Evolutionary conservation across 2,113 vertebrate genomes (phyloP), one percentile per base, ranked within the genome.

Genomic region (Lonchura striata): DNA sequence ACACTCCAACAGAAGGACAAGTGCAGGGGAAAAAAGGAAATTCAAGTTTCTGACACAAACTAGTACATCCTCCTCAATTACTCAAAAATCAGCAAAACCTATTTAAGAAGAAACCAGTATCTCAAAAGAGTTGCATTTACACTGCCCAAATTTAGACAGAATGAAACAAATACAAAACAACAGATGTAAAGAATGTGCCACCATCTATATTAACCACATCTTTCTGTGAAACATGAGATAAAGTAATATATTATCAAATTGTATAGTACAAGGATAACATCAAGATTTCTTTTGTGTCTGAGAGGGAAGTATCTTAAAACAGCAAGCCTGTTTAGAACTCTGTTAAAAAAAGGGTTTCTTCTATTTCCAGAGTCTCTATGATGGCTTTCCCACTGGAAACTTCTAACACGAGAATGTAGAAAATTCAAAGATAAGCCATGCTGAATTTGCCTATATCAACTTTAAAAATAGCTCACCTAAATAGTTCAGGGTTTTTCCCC

Each of bases 401-500:
- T n/a, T 46, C 13, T 24, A 41, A 71, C 15, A 44, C 23, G 80
- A 59, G 23, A 35, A 35, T 18, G 6, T 14, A 24, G 20, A 49
- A 68, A 89, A 86, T 31, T 69, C 20, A 7, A 47, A 76, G 18
- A n/a, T 31, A 15, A 63, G 6, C 46, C 24, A 75, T 22, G 20
- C 11, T 66, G 16, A 39, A 70, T 70, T 70, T 56, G 9, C 20
- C 25, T 17, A 21, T 3, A n/a, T 19, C 10, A 44, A 24, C 12
- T 74, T 8, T 7, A 84, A 13, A 52, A 39, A n/a, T 0, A 65
- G 7, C 2, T 78, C 60, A 77, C 12, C 12, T 56, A 11, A 74
- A 54, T 6, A 52, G 11, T 28, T 46, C 4, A 13, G 7, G 5
- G 2, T 0, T 10, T 33, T 28, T 11, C 18, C 4, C 2, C 8